Evolutionary conservation across 2,888 invertebrate species (phyloP).

Genomic region (Allophyes oxyacanthae): DNA sequence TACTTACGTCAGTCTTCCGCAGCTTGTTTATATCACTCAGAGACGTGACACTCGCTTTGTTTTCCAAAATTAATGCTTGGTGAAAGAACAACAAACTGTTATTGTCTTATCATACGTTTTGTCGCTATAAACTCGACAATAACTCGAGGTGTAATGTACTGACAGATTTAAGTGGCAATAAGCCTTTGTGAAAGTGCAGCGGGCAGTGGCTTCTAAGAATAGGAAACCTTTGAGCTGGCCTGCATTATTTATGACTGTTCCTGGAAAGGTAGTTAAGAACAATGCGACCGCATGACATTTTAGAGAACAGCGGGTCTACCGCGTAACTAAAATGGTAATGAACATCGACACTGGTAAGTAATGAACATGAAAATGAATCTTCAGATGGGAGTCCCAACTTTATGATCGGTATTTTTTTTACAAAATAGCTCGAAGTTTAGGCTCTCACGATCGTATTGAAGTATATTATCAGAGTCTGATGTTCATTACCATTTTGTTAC

Average conservation of each 20-base stretch:
- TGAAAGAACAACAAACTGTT: slow-evolving; percentile 24
- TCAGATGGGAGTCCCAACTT: too few relatives aligned
- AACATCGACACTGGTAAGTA: too few relatives aligned
- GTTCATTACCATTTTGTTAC: too few relatives aligned
- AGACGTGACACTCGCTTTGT: slow-evolving; percentile 34
- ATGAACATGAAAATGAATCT: too few relatives aligned
- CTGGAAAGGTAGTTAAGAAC: slow-evolving; percentile 7
- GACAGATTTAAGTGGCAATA: slow-evolving; percentile 44
- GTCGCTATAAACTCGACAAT: slow-evolving; percentile 13
- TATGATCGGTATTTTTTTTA: too few relatives aligned
- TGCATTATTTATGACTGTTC: neutral
- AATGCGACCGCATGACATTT: neutral
- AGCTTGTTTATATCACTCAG: slow-evolving; percentile 13
- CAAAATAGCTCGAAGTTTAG: too few relatives aligned
- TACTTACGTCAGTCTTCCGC: too few relatives aligned
- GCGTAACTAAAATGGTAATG: too few relatives aligned
- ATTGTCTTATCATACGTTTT: slow-evolving; percentile 19
- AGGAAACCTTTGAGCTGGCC: neutral
- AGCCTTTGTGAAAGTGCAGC: slow-evolving; percentile 30
- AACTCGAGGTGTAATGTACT: slow-evolving; percentile 17
- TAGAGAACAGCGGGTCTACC: too few relatives aligned
- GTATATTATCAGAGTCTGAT: too few relatives aligned
- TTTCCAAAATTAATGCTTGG: slow-evolving; percentile 19
- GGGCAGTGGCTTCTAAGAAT: slow-evolving; percentile 27
- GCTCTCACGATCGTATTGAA: too few relatives aligned